Conservation (phyloP, 1,140 invertebrate species). For the Piezodorus guildinii region DNA sequence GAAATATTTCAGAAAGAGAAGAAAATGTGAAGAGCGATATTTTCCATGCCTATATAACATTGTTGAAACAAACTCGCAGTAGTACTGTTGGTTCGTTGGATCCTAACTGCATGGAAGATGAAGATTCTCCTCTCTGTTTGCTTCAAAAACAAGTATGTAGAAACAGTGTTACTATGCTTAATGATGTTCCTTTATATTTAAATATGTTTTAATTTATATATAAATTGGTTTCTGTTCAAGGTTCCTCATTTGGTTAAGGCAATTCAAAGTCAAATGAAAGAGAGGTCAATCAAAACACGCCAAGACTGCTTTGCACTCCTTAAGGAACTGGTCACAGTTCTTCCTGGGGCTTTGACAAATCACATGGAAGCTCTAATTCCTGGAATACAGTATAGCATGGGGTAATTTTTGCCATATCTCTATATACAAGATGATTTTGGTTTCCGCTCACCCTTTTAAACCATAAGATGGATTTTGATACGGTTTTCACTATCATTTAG, state of each 20-base stretch:
- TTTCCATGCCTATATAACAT: conserved; percentile 87
- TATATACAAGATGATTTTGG: too few species aligned
- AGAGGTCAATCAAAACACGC: conserved; percentile 86
- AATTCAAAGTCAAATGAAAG: conserved; percentile 80
- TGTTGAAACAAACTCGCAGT: conserved; percentile 79
- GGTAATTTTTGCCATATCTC: conserved; percentile 36
- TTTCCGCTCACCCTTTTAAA: too few species aligned
- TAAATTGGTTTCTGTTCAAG: conserved; percentile 29
- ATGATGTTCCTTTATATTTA: too few species aligned
- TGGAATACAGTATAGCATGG: conserved; percentile 81
- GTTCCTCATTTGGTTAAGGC: conserved; percentile 72
- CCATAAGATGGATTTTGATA: too few species aligned
- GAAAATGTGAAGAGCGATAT: conserved; percentile 98
- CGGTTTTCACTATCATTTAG: too few species aligned
- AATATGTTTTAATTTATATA: too few species aligned
- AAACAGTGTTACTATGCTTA: too few species aligned
- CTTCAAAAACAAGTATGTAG: conserved; percentile 30
- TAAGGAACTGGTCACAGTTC: conserved; percentile 76
- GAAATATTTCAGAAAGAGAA: conserved; percentile 66
- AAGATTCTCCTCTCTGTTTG: conserved; percentile 33
- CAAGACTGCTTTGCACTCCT: conserved; percentile 85
- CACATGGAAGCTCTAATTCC: conserved; percentile 77
- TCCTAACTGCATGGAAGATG: conserved; percentile 67
- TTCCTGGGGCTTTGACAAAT: conserved; percentile 76
- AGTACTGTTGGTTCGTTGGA: conserved; percentile 49